Evolutionary conservation across 2,888 invertebrate genomes (phyloP), one percentile per base, ranked within the genome.

Genomic region (Xanthorhoe designata): DNA sequence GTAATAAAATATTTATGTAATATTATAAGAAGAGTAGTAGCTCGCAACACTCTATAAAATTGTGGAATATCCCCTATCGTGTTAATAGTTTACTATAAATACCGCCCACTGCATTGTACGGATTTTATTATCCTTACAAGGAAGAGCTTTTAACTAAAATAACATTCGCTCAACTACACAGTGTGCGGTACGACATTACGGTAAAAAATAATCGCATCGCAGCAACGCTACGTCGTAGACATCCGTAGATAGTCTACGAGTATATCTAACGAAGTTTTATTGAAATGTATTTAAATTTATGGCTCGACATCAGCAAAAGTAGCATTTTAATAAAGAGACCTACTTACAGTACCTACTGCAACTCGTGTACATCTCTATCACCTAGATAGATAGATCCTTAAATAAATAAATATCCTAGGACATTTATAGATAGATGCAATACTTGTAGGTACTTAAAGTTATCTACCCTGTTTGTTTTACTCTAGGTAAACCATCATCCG

Each of bases 111-210:
- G 68, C 64, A 68, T 64, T 61, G 64, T 32, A 38, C 18, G 55
- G 64, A 68, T 68, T 70, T 69, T 76, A 77, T 76, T 76, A 77
- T 75, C 73, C 70, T 71, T 73, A 76, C 74, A 73, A 73, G 75
- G 73, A 79, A 80, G 74, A 72, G 77, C 80, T 83, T 78, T 81
- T 78, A 83, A 75, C 78, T 79, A 76, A 79, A 80, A 79, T 78
- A 81, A 77, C 77, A 80, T 69, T 60, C 61, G 15, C 45, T 15
- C 18, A 2, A 7, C 0, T 58, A 73, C 77, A 81, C 82, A 82
- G 80, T 80, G 4, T 19, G 42, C 56, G 67, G 8, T 63, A 38
- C 62, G 50, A 47, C 58, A 19, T 10, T 3, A 1, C 38, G 9
- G 7, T n/a, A 18, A 47, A 54, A 17, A 53, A n/a, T 15, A n/a